Base-by-base conservation (phyloP, 2,888 invertebrate genomes). In the Phrixothrix hirtus region DNA sequence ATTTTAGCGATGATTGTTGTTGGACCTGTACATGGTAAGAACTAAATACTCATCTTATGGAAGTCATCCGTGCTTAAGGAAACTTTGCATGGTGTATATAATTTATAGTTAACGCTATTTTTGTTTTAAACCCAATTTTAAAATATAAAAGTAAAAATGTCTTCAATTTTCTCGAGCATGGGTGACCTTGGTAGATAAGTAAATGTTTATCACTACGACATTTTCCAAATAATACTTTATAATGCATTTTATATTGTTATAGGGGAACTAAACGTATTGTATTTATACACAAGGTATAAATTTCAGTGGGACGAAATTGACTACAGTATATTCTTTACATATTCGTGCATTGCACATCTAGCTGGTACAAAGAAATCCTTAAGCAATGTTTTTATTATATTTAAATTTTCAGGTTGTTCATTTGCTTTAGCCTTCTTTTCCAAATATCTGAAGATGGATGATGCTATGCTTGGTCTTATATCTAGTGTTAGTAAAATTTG, bases 291-390 rank as follows among this genome's bases (percentile, higher is more conserved):
- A 51, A 70, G 83, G 53, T 79, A 78, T 59, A 72, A 79, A 32
- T 83, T 82, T 68, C 79, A 79, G 59, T 83, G 83, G 83, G 78
- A 82, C 52, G 80, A 81, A 59, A 77, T 81, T 1, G 78, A 81
- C 60, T 82, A 76, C 68, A 82, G 82, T 46, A 74, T 81, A 67
- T 82, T 80, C 70, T 79, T 78, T 25, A 81, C 81, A 0, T 80
- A 81, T 69, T 75, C 79, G 56, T 81, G 81, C 55, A 73, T 81
- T 27, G 78, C 80, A 1, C 80, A 80, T 61, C 73, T 79, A 54
- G 65, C 79, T 13, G 82, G 82, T 82, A 62, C 76, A 77, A 61
- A 36, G 13, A n/a, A n/a, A n/a, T n/a, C n/a, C n/a, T n/a, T n/a
- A n/a, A n/a, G n/a, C n/a, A n/a, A n/a, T n/a, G n/a, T n/a, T n/a